phyloP scores from a whole-genome alignment of 2,113 vertebrate species.

The Arvicanthis niloticus region DNA sequence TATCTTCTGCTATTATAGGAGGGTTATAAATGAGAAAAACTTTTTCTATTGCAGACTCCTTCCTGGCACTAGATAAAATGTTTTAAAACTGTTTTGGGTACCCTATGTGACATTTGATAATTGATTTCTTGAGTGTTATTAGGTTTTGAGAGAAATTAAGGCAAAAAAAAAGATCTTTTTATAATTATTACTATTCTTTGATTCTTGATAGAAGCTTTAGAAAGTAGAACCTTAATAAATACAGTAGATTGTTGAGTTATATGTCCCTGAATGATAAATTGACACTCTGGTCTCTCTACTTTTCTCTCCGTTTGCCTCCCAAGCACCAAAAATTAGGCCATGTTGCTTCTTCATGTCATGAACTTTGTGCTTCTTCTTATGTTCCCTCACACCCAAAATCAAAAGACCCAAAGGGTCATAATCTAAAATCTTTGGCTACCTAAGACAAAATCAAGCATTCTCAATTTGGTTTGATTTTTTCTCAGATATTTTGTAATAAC shows the following conservation, averaged over 20 bases:
- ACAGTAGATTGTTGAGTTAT: not conserved
- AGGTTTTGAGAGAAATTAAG: not conserved
- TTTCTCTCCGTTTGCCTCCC: not conserved
- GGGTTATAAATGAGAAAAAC: accelerated
- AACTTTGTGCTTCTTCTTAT: too few relatives aligned
- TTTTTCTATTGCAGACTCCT: not conserved
- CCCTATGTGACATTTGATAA: not conserved
- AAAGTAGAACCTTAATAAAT: not conserved
- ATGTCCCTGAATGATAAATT: not conserved
- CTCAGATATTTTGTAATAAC: not conserved
- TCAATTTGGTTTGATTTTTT: not conserved
- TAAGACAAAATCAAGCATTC: not conserved
- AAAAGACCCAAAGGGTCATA: not conserved
- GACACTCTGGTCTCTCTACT: too few relatives aligned
- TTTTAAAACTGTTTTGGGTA: not conserved
- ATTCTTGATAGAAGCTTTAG: not conserved
- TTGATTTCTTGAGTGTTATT: not conserved
- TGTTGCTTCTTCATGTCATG: not conserved
- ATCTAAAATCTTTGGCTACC: not conserved
- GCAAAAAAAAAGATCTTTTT: not conserved
- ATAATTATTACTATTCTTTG: not conserved
- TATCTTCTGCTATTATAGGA: not conserved
- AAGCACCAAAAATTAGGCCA: too few relatives aligned
- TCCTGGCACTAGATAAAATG: not conserved
- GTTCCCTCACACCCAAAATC: not conserved